Base-by-base conservation (phyloP, 2,888 invertebrate species). In the Mystacides longicornis region DNA sequence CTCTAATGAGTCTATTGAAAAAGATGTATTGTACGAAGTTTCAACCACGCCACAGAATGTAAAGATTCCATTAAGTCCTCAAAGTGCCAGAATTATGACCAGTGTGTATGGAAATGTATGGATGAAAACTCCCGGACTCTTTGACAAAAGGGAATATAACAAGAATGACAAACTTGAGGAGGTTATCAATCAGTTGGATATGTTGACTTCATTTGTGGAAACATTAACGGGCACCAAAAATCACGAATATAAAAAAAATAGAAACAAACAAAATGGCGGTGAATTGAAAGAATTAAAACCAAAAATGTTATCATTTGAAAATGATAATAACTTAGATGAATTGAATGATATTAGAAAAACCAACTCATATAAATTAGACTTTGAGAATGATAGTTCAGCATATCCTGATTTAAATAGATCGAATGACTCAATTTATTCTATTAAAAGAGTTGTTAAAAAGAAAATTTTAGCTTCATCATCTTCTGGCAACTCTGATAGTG, bases 51-150 rank as follows among this genome's bases (percentile, higher is more conserved):
- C 37, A 37, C 7, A 14, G 3, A 37, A 37, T 14, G n/a, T 3
- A n/a, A n/a, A n/a, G 16, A 37, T 7, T 9, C 3, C 16, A 49
- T 23, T 60, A 14, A 55, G 54, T 51, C 60, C 58, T 2, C 52
- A 52, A 27, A 55, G 50, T 22, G 67, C 65, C 1, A 66, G 68
- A 63, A 68, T 71, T 58, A 64, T 71, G 48, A 76, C 72, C 19
- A 78, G 80, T 55, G 64, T 81, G 1, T 81, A 81, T 22, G 81
- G 81, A n/a, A 70, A 74, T 46, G 65, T 68, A 7, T 81, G 81
- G 81, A 77, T 78, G 62, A 71, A 74, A 1, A 77, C 76, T 52
- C 75, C 77, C 1, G 68, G 67, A 3, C 64, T 77, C 48, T 73
- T 76, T 16, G 75, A 75, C 65, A 69, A 68, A 0, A 62, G 69